Percentiles rank a stretch among this genome's conserved stretches.
phyloP scores from a whole-genome alignment of 1,140 invertebrate genomes.

The Potamilus streckersoni region DNA sequence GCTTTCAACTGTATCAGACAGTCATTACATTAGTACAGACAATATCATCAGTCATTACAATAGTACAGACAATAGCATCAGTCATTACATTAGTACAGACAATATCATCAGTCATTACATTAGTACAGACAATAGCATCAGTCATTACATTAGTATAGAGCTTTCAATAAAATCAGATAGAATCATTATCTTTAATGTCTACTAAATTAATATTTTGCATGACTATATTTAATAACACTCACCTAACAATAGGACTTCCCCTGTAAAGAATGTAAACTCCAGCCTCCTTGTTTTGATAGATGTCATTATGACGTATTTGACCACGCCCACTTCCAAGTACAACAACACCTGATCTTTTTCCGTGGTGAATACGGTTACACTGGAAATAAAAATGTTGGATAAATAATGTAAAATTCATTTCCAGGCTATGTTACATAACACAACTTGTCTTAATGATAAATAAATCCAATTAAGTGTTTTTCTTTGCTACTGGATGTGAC shows the following conservation, averaged over 20 bases:
- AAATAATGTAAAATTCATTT: background rate
- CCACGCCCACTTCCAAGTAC: conserved; percentile 62
- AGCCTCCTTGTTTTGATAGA: conserved; percentile 59
- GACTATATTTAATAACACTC: conserved; percentile 1
- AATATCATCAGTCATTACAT: too few species aligned
- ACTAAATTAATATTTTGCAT: too few species aligned
- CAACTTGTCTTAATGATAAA: background rate
- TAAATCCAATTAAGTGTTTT: background rate
- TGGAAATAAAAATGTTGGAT: conserved; percentile 23
- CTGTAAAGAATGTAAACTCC: conserved; percentile 60
- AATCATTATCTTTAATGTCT: too few species aligned
- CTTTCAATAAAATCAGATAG: too few species aligned
- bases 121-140: too few species aligned
- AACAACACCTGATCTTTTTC: conserved; percentile 59
- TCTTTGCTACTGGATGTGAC: background rate
- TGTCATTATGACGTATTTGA: conserved; percentile 59
- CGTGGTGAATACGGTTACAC: conserved; percentile 59
- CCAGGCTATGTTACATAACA: background rate
- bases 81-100: too few species aligned
- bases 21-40: too few species aligned
- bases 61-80: too few species aligned
- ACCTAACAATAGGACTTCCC: conserved; percentile 58
- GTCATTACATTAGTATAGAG: too few species aligned
- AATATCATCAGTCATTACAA: too few species aligned
- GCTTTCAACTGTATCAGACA: too few species aligned